Percentiles rank a stretch among this genome's conserved stretches.
Conservation (phyloP, 2,888 invertebrate species). For the Polyploca ridens region DNA sequence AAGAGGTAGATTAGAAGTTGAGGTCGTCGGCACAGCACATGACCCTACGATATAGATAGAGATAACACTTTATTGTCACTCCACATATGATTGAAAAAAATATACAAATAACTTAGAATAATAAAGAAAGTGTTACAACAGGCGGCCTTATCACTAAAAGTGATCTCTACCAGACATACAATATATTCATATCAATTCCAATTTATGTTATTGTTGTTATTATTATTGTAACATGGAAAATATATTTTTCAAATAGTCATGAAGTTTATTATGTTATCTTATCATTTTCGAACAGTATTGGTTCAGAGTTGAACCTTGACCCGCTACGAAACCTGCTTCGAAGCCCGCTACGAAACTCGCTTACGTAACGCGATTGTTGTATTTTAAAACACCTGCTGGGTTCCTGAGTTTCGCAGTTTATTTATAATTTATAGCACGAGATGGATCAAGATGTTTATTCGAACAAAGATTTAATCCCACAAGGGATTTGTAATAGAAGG, state of each 20-base stretch:
- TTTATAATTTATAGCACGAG: not conserved
- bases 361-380: constrained; percentile 1
- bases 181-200: too few relatives aligned
- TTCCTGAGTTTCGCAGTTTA: constrained; percentile 2
- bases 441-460: constrained; percentile 4
- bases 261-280: not conserved
- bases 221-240: too few relatives aligned
- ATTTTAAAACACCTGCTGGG: constrained; percentile 8
- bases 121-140: too few relatives aligned
- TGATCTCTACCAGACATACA: too few relatives aligned
- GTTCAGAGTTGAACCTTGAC: not conserved
- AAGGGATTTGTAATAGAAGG: not conserved
- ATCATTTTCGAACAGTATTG: not conserved
- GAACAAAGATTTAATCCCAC: not conserved
- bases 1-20: too few relatives aligned
- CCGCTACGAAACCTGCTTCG: not conserved
- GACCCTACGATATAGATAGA: too few relatives aligned
- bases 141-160: too few relatives aligned
- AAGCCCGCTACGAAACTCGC: not conserved
- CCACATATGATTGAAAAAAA: too few relatives aligned
- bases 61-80: too few relatives aligned
- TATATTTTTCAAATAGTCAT: not conserved
- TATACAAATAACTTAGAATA: too few relatives aligned
- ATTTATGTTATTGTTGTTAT: too few relatives aligned
- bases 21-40: too few relatives aligned